Conservation (phyloP, 2,888 invertebrate genomes). For the Troilus luridus region DNA sequence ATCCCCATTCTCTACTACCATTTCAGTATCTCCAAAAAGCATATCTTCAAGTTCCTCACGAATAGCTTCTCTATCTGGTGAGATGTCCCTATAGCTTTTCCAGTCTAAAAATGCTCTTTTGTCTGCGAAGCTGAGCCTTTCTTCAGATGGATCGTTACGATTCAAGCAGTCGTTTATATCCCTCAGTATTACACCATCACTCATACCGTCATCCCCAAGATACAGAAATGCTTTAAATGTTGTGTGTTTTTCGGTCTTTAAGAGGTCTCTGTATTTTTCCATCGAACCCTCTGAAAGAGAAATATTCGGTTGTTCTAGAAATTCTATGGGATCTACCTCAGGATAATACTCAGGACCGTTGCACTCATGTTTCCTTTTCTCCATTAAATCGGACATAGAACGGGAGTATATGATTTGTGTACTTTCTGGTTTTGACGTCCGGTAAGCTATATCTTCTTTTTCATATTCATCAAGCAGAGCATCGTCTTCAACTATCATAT, state of each 20-base stretch:
- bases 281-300: background rate
- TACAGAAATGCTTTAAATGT: constrained; percentile 27
- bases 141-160: background rate
- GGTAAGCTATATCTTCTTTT: background rate
- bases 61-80: constrained; percentile 7
- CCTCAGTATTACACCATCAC: background rate
- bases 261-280: background rate
- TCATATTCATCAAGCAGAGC: background rate
- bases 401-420: background rate
- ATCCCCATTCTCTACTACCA: background rate
- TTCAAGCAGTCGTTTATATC: background rate
- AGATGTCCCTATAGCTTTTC: background rate
- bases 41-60: background rate
- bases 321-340: constrained; percentile 9
- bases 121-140: background rate
- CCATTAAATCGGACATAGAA: background rate
- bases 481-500: background rate
- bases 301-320: background rate
- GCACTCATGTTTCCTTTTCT: constrained; percentile 22
- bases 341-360: background rate
- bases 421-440: background rate
- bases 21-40: constrained; percentile 22
- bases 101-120: constrained; percentile 48
- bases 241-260: background rate
- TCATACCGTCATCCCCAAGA: background rate